Base-by-base conservation (phyloP, 2,113 vertebrate species). In the Panthera uncia region DNA sequence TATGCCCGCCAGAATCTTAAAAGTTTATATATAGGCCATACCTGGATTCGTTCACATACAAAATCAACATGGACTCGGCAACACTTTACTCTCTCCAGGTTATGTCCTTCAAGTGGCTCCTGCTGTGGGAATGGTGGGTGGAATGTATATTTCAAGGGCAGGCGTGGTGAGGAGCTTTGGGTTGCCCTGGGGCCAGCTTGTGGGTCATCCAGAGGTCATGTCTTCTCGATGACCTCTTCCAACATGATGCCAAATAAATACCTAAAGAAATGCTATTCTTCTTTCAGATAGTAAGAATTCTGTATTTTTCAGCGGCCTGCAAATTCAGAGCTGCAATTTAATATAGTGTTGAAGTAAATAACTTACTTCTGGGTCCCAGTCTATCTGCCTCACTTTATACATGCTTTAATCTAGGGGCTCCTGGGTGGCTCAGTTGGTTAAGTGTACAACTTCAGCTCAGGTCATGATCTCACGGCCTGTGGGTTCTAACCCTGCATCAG, bases 301-400 rank as follows among this genome's bases (percentile, higher is more conserved):
- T 83, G 4, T 73, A 83, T 61, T 50, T 85, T 74, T 93, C 52
- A 89, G 66, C 12, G 85, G 50, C 38, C 68, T 89, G 41, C 55
- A 97, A 92, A 73, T 87, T 95, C 41, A 66, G 79, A 93, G 38
- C 16, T 91, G 86, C 3, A 79, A 41, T 93, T 89, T 81, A 63
- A 80, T 61, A 85, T 19, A 1, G 9, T n/a, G 19, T 11, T 83
- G 18, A 31, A 80, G 12, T 61, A 95, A 97, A 71, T 91, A 96
- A 93, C 38, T 92, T 94, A 81, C 57, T 93, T 95, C 36, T 52
- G 66, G 52, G 63, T 76, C 48, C 31, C 82, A 10, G 2, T 88
- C 50, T 94, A 71, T 79, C 73, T 69, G 31, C 41, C 45, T 89
- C 78, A 12, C 38, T 83, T 18, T 23, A 69, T 63, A 76, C 18